Conservation (phyloP, 2,113 vertebrate species). For the Motacilla tschutschensis region DNA sequence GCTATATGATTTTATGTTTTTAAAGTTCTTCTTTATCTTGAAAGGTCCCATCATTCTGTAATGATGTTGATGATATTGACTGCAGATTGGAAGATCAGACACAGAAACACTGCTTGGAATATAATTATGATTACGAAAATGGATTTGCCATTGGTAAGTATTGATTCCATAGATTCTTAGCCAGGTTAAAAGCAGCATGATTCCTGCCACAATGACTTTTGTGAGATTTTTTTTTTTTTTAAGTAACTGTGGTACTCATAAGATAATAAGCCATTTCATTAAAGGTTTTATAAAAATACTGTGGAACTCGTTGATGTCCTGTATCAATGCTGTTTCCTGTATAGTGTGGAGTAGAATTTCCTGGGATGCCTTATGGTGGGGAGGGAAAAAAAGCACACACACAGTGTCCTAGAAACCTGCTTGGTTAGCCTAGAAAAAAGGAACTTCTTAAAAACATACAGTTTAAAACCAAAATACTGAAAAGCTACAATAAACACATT, state of each 20-base stretch:
- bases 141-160: slow-evolving; percentile 92
- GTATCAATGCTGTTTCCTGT: not conserved
- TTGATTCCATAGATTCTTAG: not conserved
- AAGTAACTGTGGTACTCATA: not conserved
- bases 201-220: not conserved
- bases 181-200: not conserved
- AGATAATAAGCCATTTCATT: not conserved
- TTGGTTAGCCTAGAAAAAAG: not conserved
- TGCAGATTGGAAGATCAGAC: slow-evolving; percentile 89
- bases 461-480: not conserved
- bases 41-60: slow-evolving; percentile 93
- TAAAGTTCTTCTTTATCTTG: slow-evolving; percentile 14
- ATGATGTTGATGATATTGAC: slow-evolving; percentile 82
- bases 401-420: not conserved
- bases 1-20: not conserved
- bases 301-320: not conserved
- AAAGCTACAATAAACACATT: not conserved
- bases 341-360: not conserved
- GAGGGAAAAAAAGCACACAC: not conserved
- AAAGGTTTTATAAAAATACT: not conserved
- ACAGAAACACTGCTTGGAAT: slow-evolving; percentile 92
- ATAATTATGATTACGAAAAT: slow-evolving; percentile 97
- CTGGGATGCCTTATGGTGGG: not conserved
- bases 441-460: not conserved
- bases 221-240: not conserved